Percentiles rank a stretch among this genome's conserved stretches.
phyloP scores from a whole-genome alignment of 2,888 invertebrate genomes.

The Eilema caniola region DNA sequence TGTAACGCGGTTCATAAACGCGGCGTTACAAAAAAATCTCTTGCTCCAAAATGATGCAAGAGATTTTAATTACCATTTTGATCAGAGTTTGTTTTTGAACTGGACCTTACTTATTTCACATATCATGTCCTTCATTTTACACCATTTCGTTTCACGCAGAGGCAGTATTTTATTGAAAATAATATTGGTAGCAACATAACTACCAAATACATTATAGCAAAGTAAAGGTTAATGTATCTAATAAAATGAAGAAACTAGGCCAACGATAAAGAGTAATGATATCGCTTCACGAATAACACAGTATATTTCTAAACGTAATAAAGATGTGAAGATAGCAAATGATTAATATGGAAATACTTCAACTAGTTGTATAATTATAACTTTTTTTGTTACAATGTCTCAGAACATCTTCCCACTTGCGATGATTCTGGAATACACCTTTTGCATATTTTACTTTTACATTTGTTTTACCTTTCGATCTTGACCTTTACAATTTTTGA shows the following conservation, averaged over 20 bases:
- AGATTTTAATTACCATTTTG: no score
- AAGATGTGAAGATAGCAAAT: not conserved
- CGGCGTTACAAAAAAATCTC: no score
- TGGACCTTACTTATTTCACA: not conserved
- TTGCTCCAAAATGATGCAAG: no score
- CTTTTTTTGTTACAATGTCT: no score
- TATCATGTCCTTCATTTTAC: not conserved
- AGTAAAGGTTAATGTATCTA: not conserved
- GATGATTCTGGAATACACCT: no score
- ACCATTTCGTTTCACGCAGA: no score
- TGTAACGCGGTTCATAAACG: no score
- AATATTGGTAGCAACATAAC: not conserved
- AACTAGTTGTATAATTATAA: no score
- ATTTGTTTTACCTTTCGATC: no score
- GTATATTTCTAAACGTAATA: not conserved
- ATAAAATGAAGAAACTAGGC: not conserved
- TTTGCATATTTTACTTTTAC: no score
- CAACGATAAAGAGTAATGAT: not conserved
- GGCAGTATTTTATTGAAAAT: not conserved
- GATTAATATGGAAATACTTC: not conserved
- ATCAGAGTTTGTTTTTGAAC: not conserved
- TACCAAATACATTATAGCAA: not conserved
- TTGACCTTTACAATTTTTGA: no score
- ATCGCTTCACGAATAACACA: not conserved
- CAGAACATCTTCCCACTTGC: no score